Base-by-base conservation (phyloP, 2,797 vertebrate genomes). In the Sylvia borin region DNA sequence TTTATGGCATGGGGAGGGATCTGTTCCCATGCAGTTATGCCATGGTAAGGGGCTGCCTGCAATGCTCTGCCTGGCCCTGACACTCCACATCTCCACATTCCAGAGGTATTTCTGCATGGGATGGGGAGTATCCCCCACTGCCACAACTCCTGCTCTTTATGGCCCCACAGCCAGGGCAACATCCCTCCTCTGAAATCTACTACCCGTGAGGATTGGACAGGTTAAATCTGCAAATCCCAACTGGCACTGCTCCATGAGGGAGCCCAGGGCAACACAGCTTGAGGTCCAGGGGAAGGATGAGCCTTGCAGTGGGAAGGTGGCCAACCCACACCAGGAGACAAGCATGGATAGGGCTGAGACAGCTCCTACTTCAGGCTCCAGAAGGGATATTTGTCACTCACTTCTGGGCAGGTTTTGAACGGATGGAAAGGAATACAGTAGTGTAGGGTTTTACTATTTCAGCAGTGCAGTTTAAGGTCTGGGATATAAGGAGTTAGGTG, bases 11-110 rank as follows among this genome's bases (percentile, higher is more conserved):
- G 10, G 21, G 62, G 31, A 47, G 20, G 16, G 36, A 18, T 34
- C 16, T 57, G 4, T 18, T 82, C 7, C 9, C 32, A 5, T 0
- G 0, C 0, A 1, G 29, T 25, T 15, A 17, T 53, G 21, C 13
- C 3, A 1, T 7, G 5, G 48, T 16, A 65, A 74, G 50, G 29
- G 10, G 5, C 50, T 86, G 21, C 53, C 75, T 40, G 36, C 1
- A 0, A 26, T n/a, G n/a, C 17, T 77, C 36, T 92, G 9, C 57
- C 42, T 34, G 34, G 9, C 48, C 15, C 1, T 3, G 2, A 18
- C 17, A 7, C 8, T 62, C 40, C 12, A 0, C 27, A 62, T 2
- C 8, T 62, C 36, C 12, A 0, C 27, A 62, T 2, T 18, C 17
- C 2, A 45, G 24, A 26, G 27, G 17, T 67, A 34, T n/a, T 90